Evolutionary conservation across 2,888 invertebrate genomes (phyloP), one percentile per base, ranked within the genome.

Genomic region (Hanleya hanleyi): DNA sequence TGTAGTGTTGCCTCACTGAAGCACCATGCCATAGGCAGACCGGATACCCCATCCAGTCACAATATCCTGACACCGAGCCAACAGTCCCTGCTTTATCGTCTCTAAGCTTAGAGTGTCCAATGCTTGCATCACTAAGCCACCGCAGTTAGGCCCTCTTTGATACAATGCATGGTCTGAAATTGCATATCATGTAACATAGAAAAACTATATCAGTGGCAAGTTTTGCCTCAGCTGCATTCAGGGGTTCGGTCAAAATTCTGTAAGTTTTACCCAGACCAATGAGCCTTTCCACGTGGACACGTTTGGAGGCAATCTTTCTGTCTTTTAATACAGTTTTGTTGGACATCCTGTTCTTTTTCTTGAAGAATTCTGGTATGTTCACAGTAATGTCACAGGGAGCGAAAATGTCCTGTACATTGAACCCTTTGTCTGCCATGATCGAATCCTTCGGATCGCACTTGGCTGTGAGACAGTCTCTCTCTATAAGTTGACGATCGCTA

Each of bases 301-400:
- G 37, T 49, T 79, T 79, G 47, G 75, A 73, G 4, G 77, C 57
- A 67, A 79, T 73, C 37, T 77, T 77, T 67, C 74, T 71, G 71
- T 81, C 77, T 26, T 37, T 64, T 12, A 69, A n/a, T 22, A 76
- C 73, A 7, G 73, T 35, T 64, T 49, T 47, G n/a, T 68, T 38
- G 37, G 36, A 35, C 71, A 79, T 74, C 57, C 76, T 33, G 47
- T 81, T 80, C 47, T 73, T 77, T 50, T 80, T 79, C 29, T 64
- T 71, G 35, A 80, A 78, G 69, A 80, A 81, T 29, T 80, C 67
- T 29, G 78, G 78, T 33, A 78, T 81, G 66, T 79, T 77, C 6
- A 81, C 47, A 2, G 67, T 50, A 26, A 81, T 78, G 67, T 75
- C n/a, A n/a, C n/a, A 81, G 78, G 75, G 69, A 22, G 68, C 73